Evolutionary conservation across 37 sponge, comb jelly and placozoan genomes (phyloP).

Genomic region (Amphimedon queenslandica): DNA sequence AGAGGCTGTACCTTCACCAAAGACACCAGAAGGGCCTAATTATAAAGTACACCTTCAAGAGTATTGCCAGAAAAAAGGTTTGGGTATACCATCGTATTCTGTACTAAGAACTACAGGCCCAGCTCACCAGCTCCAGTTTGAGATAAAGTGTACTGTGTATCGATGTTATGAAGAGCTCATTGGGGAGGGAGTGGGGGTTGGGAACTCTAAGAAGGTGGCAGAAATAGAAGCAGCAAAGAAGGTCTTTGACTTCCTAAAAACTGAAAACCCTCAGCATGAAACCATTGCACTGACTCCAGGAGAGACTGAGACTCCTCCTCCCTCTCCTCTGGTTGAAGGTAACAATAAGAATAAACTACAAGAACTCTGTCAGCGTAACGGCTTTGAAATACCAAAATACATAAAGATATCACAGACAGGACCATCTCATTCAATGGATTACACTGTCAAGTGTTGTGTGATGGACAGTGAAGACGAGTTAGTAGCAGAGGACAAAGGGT

Average conservation of each 20-base stretch:
- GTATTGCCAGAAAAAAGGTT: neutral
- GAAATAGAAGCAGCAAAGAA: slow-evolving; percentile 26
- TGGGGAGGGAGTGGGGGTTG: slow-evolving; percentile 6
- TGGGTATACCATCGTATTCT: neutral
- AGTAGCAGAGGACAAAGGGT: neutral
- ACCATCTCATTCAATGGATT: slow-evolving; percentile 3
- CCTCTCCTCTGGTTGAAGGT: too few relatives aligned
- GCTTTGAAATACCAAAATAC: slow-evolving; percentile 9
- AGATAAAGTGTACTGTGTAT: neutral
- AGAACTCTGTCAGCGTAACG: neutral
- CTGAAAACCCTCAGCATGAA: neutral
- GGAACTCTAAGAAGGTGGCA: slow-evolving; percentile 39
- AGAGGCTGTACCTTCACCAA: neutral
- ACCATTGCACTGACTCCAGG: too few relatives aligned
- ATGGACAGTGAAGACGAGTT: too few relatives aligned
- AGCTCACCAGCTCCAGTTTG: slow-evolving; percentile 13
- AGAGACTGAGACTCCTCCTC: too few relatives aligned
- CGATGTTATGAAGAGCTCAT: neutral
- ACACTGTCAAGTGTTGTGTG: neutral
- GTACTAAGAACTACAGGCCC: neutral
- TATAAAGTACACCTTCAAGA: neutral
- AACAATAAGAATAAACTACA: slow-evolving; percentile 50
- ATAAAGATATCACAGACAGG: neutral
- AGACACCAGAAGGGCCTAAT: neutral
- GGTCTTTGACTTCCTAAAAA: slow-evolving; percentile 3